Evolutionary conservation across 2,113 vertebrate genomes (phyloP), one percentile per base, ranked within the genome.

Genomic region (Ranitomeya variabilis): DNA sequence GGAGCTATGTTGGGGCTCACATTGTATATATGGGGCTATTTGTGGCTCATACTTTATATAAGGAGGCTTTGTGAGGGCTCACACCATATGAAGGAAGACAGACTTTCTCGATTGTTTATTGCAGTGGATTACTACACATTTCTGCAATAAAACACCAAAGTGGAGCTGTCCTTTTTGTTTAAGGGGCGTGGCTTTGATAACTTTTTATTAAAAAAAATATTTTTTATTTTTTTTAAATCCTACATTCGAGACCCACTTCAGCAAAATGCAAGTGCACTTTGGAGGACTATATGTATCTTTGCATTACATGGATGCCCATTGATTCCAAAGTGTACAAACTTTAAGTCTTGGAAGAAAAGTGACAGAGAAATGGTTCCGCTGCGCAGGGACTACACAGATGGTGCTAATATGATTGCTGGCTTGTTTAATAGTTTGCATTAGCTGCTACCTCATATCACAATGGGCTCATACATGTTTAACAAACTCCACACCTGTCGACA

Each of bases 381-480:
- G 16, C 26, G 7, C 11, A 21, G n/a, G 11, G 37, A n/a, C 55
- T 19, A 23, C 55, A 88, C 79, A 88, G 79, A 88, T 82, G 79
- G 79, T 59, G 67, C 79, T 82, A 62, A 88, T 60, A 80, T 52
- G 67, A 88, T 52, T 57, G 86, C 26, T 8, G 16, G 54, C 67
- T n/a, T 71, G 37, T 57, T 54, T 57, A 71, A n/a, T 60, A 60
- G 57, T 73, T 82, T 54, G 23, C 51, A 69, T 69, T 59, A 37
- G 26, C n/a, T 23, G 60, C 26, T 13, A 31, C 77, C 62, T 73
- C 19, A 13, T 71, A 69, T 80, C n/a, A 81, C 86, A 81, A 81
- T 45, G 21, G 66, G 6, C 51, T 81, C 23, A 73, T 80, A 69
- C 78, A 87, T 87, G 52, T 80, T 87, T 81, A 82, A 60, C 73